Evolutionary conservation across 2,797 vertebrate genomes (phyloP).

Genomic region (Calcarius lapponicus): DNA sequence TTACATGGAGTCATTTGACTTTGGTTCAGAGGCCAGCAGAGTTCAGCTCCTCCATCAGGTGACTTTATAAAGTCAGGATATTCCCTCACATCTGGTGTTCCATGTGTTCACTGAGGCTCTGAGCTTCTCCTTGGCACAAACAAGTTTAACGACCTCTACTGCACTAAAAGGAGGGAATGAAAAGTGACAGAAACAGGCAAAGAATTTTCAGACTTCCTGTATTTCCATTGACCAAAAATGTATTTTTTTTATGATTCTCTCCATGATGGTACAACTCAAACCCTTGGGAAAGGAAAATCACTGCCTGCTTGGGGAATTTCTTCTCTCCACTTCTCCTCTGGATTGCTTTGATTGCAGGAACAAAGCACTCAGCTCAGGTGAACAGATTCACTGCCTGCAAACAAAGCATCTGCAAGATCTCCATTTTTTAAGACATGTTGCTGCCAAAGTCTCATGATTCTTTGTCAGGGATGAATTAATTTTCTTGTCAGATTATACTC

Average conservation of each 20-base stretch:
- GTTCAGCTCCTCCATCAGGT: background rate
- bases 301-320: background rate
- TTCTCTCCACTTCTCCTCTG: background rate
- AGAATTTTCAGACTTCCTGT: background rate
- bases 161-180: background rate
- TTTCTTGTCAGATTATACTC: background rate
- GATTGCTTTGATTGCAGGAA: slow-evolving; percentile 28
- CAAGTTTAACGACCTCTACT: background rate
- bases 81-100: background rate
- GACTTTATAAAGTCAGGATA: background rate
- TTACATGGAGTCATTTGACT: background rate
- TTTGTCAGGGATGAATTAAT: slow-evolving; percentile 14
- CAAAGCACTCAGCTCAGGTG: background rate
- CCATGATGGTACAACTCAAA: background rate
- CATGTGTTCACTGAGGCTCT: background rate
- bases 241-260: background rate
- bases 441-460: slow-evolving; percentile 15
- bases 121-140: background rate
- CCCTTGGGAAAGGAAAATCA: background rate
- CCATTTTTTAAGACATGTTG: background rate
- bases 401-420: background rate
- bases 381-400: slow-evolving; percentile 9
- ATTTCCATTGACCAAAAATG: background rate
- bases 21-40: background rate
- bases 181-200: background rate